Evolutionary conservation across 2,113 vertebrate species (phyloP).

Genomic region (Heteronetta atricapilla): DNA sequence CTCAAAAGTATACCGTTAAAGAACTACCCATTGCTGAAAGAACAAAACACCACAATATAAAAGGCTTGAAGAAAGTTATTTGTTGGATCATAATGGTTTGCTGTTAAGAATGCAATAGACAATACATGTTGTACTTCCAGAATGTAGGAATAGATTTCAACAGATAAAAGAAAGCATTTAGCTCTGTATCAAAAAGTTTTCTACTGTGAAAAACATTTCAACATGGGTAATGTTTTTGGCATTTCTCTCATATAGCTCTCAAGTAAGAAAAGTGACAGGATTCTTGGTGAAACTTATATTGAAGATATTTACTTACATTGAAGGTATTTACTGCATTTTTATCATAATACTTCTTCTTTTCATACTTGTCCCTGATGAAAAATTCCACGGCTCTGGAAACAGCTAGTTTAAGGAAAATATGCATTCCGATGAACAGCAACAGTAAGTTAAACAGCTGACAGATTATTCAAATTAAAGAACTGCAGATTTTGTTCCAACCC

Average conservation of each 20-base stretch:
- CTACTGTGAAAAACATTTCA: background rate
- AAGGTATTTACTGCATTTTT: constrained; percentile 84
- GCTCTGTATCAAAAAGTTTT: background rate
- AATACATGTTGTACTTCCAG: accelerated
- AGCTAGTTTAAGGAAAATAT: constrained; percentile 81
- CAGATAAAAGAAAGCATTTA: background rate
- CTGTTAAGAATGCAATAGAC: background rate
- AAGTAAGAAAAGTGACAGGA: background rate
- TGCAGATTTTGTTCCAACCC: background rate
- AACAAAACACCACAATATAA: background rate
- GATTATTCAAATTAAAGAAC: background rate
- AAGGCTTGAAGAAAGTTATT: background rate
- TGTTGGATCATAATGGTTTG: background rate
- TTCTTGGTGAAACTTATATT: background rate
- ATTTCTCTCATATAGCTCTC: background rate
- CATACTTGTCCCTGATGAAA: constrained; percentile 99
- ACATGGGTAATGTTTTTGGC: background rate
- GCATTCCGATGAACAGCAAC: background rate
- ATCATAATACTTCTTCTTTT: constrained; percentile 97
- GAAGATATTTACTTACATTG: constrained; percentile 84
- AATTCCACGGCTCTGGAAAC: constrained; percentile 94
- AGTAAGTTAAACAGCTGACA: background rate
- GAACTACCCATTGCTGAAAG: background rate
- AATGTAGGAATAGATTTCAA: background rate
- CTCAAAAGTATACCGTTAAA: background rate